Percentiles rank a stretch among this genome's conserved stretches.
Evolutionary conservation across 2,888 invertebrate species (phyloP).

Genomic region (Machimus atricapillus): DNA sequence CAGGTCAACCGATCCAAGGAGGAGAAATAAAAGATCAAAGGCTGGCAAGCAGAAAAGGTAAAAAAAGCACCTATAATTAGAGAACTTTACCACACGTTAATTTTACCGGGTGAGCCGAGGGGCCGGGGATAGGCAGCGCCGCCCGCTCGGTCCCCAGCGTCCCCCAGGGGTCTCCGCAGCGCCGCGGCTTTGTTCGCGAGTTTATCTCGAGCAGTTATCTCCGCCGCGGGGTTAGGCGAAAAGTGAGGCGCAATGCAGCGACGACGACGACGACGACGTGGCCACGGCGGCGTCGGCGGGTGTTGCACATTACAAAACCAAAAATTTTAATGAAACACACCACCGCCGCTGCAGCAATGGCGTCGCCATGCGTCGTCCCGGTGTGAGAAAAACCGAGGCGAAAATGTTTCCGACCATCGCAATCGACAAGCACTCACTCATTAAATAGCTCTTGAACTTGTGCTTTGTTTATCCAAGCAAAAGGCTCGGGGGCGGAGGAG

Average conservation of each 20-base stretch:
- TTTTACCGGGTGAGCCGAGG: slow-evolving; percentile 47
- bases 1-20: slow-evolving; percentile 24
- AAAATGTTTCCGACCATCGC: background rate
- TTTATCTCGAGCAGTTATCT: slow-evolving; percentile 41
- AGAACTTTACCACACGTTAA: slow-evolving; percentile 52
- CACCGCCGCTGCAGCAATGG: background rate
- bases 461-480: slow-evolving; percentile 31
- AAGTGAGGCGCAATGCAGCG: background rate
- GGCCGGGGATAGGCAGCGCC: slow-evolving; percentile 47
- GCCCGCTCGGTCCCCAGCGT: slow-evolving; percentile 43
- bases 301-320: slow-evolving; percentile 29
- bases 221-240: slow-evolving; percentile 19
- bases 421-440: slow-evolving; percentile 38
- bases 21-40: slow-evolving; percentile 26
- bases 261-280: background rate
- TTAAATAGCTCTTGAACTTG: slow-evolving; percentile 43
- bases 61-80: slow-evolving; percentile 52
- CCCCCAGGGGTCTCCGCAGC: slow-evolving; percentile 42
- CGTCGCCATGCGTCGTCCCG: background rate
- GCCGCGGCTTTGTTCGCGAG: slow-evolving; percentile 46
- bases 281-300: background rate
- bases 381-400: background rate
- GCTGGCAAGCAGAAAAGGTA: slow-evolving; percentile 20
- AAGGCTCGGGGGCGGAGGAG: background rate
- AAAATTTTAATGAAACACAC: slow-evolving; percentile 17